Evolutionary conservation across 2,888 invertebrate species (phyloP).

Genomic region (Mesorhabditis sp.): DNA sequence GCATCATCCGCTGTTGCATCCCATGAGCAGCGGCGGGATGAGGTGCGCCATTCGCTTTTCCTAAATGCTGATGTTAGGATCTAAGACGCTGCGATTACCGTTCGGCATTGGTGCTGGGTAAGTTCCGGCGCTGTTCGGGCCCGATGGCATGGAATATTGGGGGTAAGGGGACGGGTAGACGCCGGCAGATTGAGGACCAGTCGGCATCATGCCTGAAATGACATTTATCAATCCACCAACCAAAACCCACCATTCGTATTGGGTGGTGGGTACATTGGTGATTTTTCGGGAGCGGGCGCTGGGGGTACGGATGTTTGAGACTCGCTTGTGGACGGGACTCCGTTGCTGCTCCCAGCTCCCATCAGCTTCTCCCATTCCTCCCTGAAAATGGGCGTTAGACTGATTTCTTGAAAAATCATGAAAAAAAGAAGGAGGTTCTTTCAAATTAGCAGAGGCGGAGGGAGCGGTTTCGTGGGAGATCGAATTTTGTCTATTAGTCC

Average conservation of each 20-base stretch:
- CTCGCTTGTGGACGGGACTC: not conserved
- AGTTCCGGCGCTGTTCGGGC: not conserved
- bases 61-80: too few species aligned
- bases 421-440: too few species aligned
- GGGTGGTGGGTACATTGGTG: not conserved
- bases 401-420: too few species aligned
- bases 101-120: not conserved
- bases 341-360: not conserved
- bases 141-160: not conserved
- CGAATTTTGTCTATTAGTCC: too few species aligned
- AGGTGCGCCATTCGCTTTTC: not conserved
- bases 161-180: not conserved
- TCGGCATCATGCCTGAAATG: not conserved
- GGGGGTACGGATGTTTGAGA: not conserved
- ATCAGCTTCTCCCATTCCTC: not conserved
- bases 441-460: too few species aligned
- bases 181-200: not conserved
- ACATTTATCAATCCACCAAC: not conserved
- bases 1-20: not conserved
- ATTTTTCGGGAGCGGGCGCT: not conserved
- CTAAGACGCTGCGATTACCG: too few species aligned
- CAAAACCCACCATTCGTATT: too few species aligned
- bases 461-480: too few species aligned
- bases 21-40: not conserved
- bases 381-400: not conserved